Base-by-base conservation (phyloP, 2,797 vertebrate genomes). In the Triplophysa yarkandensis region DNA sequence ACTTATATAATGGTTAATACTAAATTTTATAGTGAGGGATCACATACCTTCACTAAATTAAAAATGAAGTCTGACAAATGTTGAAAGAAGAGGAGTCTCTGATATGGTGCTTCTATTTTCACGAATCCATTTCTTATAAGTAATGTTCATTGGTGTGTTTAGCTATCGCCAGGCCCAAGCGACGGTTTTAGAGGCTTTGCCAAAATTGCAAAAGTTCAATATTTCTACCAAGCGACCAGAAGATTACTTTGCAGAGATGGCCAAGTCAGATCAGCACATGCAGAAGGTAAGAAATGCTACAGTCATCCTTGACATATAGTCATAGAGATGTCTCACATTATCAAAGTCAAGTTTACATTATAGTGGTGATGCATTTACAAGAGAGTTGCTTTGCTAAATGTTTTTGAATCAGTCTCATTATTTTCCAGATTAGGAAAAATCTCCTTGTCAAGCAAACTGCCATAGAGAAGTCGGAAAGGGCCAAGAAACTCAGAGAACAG, bases 201-300 rank as follows among this genome's bases (percentile, higher is more conserved):
- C 98, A 0, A 90, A 89, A 41, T 81, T 99, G 32, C 89, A 68
- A 2, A 90, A 93, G 70, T 87, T 94, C 4, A 87, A 91, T 4
- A 86, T 99, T 23, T 70, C 87, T n/a, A 98, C 98, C 0, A 95
- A 93, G 83, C 89, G 97, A 64, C 96, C 97, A 0, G 94, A 94
- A 0, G 98, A 99, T 85, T 99, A 99, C 88, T 99, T 98, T 81
- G 98, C 98, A 74, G 96, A 99, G 88, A 99, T 99, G 98, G 95
- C 96, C 64, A 99, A 99, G 78, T 92, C 95, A 2, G 97, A 99
- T 84, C 95, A 98, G 71, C 97, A 99, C 46, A 99, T 99, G 98
- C 97, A 99, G 83, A 99, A 99, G 95, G 97, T 98, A 67, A 82
- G 28, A 1, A 39, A 6, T 4, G 3, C 23, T 25, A 13, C 11